A percentile compares a stretch with the other conserved stretches of the same genome.
These are phyloP conservation scores for Petrocephalus microphthalmus DNA, from an alignment of 2,113 vertebrate genomes.

Conservation along the genomic window DNA sequence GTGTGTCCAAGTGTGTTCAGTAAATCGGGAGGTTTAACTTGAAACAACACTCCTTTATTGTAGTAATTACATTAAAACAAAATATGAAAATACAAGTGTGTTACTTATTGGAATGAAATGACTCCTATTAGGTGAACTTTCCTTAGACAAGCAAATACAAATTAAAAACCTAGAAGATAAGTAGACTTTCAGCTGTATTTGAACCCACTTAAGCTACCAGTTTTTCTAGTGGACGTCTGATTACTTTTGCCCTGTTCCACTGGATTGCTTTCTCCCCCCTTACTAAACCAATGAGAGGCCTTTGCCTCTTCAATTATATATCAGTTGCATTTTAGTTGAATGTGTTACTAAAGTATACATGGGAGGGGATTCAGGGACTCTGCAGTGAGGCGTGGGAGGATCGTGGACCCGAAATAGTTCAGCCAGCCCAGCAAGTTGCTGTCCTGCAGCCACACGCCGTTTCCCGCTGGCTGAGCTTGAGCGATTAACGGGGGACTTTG, in stretches of 20 bases:
- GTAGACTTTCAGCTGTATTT: not conserved
- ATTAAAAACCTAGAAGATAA: not conserved
- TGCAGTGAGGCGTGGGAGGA: slow-evolving; percentile 29
- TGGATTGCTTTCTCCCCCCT: not conserved
- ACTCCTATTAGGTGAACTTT: not conserved
- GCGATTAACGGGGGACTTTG: not conserved
- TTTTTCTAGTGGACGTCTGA: not conserved
- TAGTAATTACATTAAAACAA: not conserved
- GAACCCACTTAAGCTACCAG: not conserved
- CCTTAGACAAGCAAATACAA: not conserved
- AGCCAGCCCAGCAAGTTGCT: slow-evolving; percentile 38
- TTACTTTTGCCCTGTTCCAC: slow-evolving; percentile 8
- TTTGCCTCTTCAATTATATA: slow-evolving; percentile 50
- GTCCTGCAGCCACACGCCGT: slow-evolving; percentile 27
- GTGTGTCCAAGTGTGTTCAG: not conserved
- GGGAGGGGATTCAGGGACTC: slow-evolving; percentile 43
- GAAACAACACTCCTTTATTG: no score
- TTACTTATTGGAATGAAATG: not conserved
- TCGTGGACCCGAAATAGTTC: slow-evolving; percentile 35
- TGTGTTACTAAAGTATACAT: slow-evolving; percentile 47
- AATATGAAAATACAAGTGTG: not conserved
- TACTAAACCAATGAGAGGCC: not conserved
- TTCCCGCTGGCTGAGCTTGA: slow-evolving; percentile 1
- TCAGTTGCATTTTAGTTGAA: slow-evolving; percentile 40
- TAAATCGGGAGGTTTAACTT: not conserved